phyloP scores from a whole-genome alignment of 2,888 invertebrate species.

The Globia sparganii region DNA sequence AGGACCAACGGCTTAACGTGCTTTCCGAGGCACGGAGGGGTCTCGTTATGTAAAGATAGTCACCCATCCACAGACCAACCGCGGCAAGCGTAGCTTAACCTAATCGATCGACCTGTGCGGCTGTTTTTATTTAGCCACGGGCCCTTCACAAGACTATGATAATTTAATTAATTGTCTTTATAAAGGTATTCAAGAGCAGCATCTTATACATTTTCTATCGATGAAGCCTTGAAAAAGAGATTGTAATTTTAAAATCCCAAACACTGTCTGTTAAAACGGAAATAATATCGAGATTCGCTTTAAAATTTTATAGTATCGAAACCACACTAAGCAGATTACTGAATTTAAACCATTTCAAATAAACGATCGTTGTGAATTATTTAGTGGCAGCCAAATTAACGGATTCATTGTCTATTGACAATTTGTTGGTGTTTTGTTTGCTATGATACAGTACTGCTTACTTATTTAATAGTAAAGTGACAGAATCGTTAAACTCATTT shows the following conservation, averaged over 20 bases:
- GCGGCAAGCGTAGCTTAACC: no score
- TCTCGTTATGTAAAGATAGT: no score
- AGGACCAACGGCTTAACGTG: no score
- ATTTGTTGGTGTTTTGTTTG: slow-evolving; percentile 39
- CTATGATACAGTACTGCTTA: slow-evolving; percentile 1
- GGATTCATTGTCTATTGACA: slow-evolving; percentile 29
- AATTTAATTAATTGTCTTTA: neutral
- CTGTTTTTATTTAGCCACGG: no score
- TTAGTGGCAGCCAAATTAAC: slow-evolving; percentile 59
- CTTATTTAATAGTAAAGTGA: slow-evolving; percentile 1
- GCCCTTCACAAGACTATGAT: neutral
- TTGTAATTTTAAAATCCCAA: neutral
- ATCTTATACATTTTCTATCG: neutral
- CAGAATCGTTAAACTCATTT: neutral
- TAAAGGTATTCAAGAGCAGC: neutral
- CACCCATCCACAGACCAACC: no score
- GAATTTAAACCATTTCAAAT: slow-evolving; percentile 62
- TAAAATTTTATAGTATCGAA: slow-evolving; percentile 63
- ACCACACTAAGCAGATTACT: slow-evolving; percentile 66
- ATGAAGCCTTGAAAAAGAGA: neutral
- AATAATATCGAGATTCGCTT: slow-evolving; percentile 16
- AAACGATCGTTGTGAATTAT: slow-evolving; percentile 64
- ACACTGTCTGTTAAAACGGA: neutral
- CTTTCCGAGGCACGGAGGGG: no score
- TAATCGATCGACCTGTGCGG: no score